Evolutionary conservation across 2,888 invertebrate genomes (phyloP).

Genomic region (Caenorhabditis sp.): DNA sequence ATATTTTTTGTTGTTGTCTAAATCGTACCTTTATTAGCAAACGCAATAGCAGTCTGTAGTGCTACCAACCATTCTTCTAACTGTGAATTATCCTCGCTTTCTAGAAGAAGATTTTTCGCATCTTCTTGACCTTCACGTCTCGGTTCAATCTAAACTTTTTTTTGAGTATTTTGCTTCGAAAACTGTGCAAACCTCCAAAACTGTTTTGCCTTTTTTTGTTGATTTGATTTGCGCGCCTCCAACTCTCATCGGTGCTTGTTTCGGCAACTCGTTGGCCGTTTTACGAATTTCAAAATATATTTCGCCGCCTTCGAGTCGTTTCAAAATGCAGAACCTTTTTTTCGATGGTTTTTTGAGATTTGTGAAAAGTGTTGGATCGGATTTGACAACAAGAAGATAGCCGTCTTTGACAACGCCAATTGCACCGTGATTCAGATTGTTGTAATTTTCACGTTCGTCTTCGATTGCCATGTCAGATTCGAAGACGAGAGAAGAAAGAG

Average conservation of each 20-base stretch:
- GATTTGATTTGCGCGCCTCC: conserved; percentile 59
- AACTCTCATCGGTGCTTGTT: conserved; percentile 47
- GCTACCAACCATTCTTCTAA: conserved; percentile 48
- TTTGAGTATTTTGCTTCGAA: not conserved
- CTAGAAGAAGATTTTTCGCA: conserved; percentile 35
- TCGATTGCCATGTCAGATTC: conserved; percentile 64
- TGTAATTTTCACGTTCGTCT: conserved; percentile 54
- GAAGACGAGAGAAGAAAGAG: conserved; percentile 58
- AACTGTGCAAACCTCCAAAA: conserved; percentile 41
- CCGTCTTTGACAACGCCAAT: conserved; percentile 45
- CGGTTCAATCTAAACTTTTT: conserved; percentile 5
- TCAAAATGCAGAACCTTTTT: conserved; percentile 61
- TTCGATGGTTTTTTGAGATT: conserved; percentile 64
- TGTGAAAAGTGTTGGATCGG: conserved; percentile 58
- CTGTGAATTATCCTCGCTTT: conserved; percentile 41
- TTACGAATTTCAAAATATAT: conserved; percentile 56
- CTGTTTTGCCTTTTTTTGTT: conserved; percentile 64
- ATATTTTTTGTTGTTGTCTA: no score
- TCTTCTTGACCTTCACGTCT: conserved; percentile 14
- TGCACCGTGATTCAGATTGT: conserved; percentile 13
- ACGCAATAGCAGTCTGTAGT: conserved; percentile 48
- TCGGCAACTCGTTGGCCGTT: conserved; percentile 31
- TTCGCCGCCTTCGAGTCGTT: conserved; percentile 53
- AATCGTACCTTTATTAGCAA: conserved; percentile 43
- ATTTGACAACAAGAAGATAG: conserved; percentile 52